A percentile compares a stretch with the other conserved stretches of the same genome.
Evolutionary conservation across 2,888 invertebrate genomes (phyloP).

Genomic region (Oscheius myriophilus): DNA sequence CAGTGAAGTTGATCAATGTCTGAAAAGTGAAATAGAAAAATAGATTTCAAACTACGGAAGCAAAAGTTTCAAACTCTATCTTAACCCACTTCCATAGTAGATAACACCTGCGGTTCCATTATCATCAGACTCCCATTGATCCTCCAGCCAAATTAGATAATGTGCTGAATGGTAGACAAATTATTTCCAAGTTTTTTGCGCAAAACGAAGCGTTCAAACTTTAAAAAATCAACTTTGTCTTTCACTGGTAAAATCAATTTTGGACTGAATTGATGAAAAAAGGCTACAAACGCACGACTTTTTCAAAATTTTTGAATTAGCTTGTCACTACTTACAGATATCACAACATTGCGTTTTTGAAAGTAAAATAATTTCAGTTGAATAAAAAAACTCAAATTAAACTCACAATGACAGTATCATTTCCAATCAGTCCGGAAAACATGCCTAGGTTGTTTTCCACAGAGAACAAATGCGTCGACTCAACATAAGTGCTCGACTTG

Average conservation of each 20-base stretch:
- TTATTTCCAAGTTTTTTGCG: not conserved
- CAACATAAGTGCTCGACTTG: not conserved
- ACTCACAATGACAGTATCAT: constrained; percentile 22
- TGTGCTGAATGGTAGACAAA: not conserved
- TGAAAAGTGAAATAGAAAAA: not conserved
- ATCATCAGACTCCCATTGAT: constrained; percentile 24
- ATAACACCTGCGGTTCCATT: constrained; percentile 30
- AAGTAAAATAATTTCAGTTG: not conserved
- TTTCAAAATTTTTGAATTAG: too few relatives aligned
- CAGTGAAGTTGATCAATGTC: constrained; percentile 26
- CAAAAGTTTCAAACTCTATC: too few relatives aligned
- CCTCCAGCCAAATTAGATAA: constrained; percentile 27
- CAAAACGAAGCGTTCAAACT: constrained; percentile 6
- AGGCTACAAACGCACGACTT: constrained; percentile 17
- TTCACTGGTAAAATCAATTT: too few relatives aligned
- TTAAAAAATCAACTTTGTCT: too few relatives aligned
- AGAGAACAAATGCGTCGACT: not conserved
- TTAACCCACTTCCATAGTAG: constrained; percentile 29
- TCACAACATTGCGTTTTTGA: constrained; percentile 1
- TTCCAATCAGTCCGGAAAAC: constrained; percentile 15
- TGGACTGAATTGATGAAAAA: not conserved
- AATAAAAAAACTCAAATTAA: not conserved
- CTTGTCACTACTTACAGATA: too few relatives aligned
- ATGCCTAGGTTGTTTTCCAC: not conserved
- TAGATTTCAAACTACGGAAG: too few relatives aligned